Base-by-base conservation (phyloP, 2,113 vertebrate genomes). In the Zapornia atra region DNA sequence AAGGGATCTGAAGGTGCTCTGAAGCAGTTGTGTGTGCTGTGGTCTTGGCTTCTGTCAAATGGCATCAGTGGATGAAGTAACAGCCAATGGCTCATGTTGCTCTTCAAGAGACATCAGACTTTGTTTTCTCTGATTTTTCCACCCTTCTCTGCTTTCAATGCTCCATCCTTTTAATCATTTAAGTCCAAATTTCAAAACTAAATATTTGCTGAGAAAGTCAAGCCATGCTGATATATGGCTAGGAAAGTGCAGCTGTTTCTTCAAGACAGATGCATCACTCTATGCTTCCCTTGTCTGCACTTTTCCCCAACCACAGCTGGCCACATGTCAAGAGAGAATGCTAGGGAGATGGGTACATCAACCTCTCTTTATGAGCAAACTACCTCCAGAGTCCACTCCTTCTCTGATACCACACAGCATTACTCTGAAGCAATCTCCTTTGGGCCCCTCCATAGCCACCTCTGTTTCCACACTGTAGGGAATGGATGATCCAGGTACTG, bases 121-220 rank as follows among this genome's bases (percentile, higher is more conserved):
- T 86, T 82, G 29, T 94, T 94, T 94, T 89, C 83, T 59, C 22
- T 79, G 25, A 57, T 64, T 96, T 90, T 96, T 76, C 81, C 69
- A 40, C 94, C 84, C 7, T 76, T 91, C 57, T 94, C 56, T 87
- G 48, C 38, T 94, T 96, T 92, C 69, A 89, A 10, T 57, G 82
- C 92, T 88, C 80, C 81, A 54, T 90, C 20, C 44, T 86, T 86
- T 84, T 61, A 91, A 68, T 79, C 18, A 82, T 44, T 87, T 76
- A 51, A 64, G 14, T 57, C 60, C 42, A 69, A 75, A 86, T 72
- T 94, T 84, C 34, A 51, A 84, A 94, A 57, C 34, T 29, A 86
- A 86, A 46, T 60, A 31, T 5, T 59, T 1, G 1, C 18, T 48
- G 48, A 82, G 63, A 75, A 94, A 72, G 42, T 64, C 64, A 69